Conservation (phyloP, 1,140 invertebrate genomes). For the Frieseomelitta varia region DNA sequence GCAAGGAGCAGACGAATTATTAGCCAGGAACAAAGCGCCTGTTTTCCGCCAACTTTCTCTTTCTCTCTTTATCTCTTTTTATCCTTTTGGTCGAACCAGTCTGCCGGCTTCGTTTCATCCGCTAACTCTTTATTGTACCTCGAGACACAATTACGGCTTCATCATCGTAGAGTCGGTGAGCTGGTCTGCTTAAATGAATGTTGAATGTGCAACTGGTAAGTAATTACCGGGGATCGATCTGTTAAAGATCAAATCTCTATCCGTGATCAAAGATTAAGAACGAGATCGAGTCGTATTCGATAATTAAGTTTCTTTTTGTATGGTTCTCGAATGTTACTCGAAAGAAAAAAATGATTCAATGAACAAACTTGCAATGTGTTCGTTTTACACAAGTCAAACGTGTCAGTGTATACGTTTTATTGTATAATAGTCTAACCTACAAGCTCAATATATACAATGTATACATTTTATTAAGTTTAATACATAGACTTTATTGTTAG, state of each 20-base stretch:
- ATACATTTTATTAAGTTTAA: no score
- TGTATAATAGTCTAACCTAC: no score
- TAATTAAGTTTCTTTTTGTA: no score
- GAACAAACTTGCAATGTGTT: no score
- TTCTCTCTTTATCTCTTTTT: slow-evolving; percentile 3
- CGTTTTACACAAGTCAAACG: no score
- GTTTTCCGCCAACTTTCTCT: slow-evolving; percentile 9
- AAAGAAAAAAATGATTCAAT: no score
- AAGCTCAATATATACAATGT: no score
- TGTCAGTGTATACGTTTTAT: no score
- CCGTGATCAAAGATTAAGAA: no score
- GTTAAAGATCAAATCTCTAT: background rate
- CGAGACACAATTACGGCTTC: background rate
- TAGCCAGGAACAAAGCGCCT: slow-evolving; percentile 39
- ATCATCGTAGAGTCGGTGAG: background rate
- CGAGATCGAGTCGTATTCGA: no score
- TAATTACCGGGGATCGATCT: background rate
- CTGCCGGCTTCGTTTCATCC: background rate
- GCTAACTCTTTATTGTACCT: slow-evolving; percentile 6
- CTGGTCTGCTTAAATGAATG: background rate
- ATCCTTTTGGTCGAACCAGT: background rate
- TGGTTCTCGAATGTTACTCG: no score
- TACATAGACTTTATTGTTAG: no score
- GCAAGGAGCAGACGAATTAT: slow-evolving; percentile 46
- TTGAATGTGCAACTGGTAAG: background rate